Conservation (phyloP, 2,113 vertebrate genomes). For the Prionailurus viverrinus region DNA sequence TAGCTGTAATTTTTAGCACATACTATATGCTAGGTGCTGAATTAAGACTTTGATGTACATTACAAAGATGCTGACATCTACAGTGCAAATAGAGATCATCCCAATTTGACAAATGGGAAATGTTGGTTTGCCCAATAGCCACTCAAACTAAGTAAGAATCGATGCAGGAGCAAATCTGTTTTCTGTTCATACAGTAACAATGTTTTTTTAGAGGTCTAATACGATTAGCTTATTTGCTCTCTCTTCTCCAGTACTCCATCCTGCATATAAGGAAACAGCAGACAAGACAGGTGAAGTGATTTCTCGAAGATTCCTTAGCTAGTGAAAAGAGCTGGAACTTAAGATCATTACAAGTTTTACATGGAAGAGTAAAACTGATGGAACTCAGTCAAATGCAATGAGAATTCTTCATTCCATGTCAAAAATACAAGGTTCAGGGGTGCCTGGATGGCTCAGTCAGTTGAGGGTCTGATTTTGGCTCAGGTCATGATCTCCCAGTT, state of each 20-base stretch:
- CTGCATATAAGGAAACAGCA: neutral
- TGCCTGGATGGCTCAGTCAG: no score
- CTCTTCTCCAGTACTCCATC: neutral
- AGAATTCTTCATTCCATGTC: neutral
- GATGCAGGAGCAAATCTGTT: neutral
- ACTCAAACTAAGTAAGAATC: neutral
- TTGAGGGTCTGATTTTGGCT: no score
- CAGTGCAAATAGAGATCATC: neutral
- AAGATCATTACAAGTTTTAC: neutral
- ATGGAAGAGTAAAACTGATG: neutral
- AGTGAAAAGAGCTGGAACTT: neutral
- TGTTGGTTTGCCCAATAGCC: neutral
- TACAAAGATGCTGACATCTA: neutral
- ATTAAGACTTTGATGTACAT: constrained; percentile 1
- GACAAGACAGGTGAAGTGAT: neutral
- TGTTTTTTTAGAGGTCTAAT: neutral
- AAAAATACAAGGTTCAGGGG: neutral
- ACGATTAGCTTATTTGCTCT: neutral
- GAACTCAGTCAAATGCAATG: neutral
- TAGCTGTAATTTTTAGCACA: neutral
- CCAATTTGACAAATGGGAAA: neutral
- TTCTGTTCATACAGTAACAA: neutral
- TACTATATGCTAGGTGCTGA: neutral
- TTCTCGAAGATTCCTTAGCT: neutral
- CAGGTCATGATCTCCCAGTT: no score